A percentile compares a stretch with the other conserved stretches of the same genome.
These are phyloP conservation scores for Peromyscus californicus DNA, from an alignment of 2,113 vertebrate species.

Conservation along the genomic window DNA sequence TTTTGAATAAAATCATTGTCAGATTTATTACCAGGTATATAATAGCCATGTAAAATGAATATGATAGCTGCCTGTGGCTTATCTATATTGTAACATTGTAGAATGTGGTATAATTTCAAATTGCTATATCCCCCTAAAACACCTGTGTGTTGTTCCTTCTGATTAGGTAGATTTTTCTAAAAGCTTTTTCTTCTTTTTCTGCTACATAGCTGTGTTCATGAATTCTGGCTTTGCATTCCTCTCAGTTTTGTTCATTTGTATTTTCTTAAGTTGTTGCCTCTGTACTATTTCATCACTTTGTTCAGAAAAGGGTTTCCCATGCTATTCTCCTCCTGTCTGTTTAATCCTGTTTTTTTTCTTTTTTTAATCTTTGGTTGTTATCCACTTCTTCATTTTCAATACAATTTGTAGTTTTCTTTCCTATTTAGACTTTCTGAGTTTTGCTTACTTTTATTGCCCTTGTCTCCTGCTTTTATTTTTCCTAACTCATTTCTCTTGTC, in stretches of 20 bases:
- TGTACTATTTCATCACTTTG: not conserved
- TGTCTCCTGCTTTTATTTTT: conserved; percentile 7
- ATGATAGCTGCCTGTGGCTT: not conserved
- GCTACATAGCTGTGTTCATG: not conserved
- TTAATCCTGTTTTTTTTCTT: conserved; percentile 35
- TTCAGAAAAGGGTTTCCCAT: not conserved
- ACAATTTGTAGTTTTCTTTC: not conserved
- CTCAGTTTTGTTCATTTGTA: not conserved
- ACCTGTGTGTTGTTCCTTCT: not conserved
- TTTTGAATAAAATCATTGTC: not conserved
- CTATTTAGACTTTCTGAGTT: not conserved
- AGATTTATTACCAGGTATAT: not conserved
- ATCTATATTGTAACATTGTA: not conserved
- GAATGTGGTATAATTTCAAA: conserved; percentile 34
- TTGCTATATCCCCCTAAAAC: not conserved
- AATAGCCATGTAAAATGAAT: not conserved
- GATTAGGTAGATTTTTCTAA: not conserved
- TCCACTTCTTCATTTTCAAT: not conserved
- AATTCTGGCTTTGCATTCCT: conserved; percentile 4
- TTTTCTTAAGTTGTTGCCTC: not conserved
- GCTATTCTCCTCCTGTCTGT: not conserved
- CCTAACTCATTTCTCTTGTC: conserved; percentile 5
- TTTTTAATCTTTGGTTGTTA: not conserved
- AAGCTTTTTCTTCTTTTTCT: not conserved
- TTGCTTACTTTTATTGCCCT: not conserved